Conservation (phyloP, 1,140 invertebrate species). For the Pseudachorutes palmiensis region DNA sequence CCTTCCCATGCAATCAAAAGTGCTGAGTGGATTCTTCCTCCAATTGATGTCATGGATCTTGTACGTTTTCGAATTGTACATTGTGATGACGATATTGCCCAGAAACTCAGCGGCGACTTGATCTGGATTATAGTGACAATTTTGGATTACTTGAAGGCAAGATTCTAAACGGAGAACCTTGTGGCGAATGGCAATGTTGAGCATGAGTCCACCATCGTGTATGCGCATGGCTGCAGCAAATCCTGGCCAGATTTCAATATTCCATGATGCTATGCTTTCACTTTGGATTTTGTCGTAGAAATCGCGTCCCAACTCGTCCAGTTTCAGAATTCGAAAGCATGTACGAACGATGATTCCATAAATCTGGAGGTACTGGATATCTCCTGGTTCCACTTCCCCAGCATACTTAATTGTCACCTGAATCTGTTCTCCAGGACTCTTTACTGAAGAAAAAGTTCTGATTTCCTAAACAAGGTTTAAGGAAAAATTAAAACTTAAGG, state of each 20-base stretch:
- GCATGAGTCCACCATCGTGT: slow-evolving; percentile 38
- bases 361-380: slow-evolving; percentile 4
- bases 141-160: slow-evolving; percentile 46
- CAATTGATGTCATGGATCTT: not conserved
- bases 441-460: not conserved
- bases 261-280: slow-evolving; percentile 43
- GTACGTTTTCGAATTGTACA: slow-evolving; percentile 36
- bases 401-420: not conserved
- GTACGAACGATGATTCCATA: slow-evolving; percentile 14
- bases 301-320: slow-evolving; percentile 46
- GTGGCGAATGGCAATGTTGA: slow-evolving; percentile 38
- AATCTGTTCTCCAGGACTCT: not conserved
- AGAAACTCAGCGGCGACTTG: slow-evolving; percentile 19
- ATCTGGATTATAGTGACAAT: slow-evolving; percentile 17
- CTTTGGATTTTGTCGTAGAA: slow-evolving; percentile 45
- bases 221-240: slow-evolving; percentile 39
- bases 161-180: slow-evolving; percentile 41
- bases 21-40: not conserved
- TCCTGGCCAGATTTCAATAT: slow-evolving; percentile 40
- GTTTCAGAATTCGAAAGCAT: slow-evolving; percentile 38
- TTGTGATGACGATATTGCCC: slow-evolving; percentile 30
- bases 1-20: not conserved
- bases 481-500: not conserved
- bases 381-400: slow-evolving; percentile 8
- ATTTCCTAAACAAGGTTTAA: not conserved